Percentiles rank a stretch among this genome's conserved stretches.
Evolutionary conservation across 2,888 invertebrate genomes (phyloP).

Genomic region (Acronicta aceris): DNA sequence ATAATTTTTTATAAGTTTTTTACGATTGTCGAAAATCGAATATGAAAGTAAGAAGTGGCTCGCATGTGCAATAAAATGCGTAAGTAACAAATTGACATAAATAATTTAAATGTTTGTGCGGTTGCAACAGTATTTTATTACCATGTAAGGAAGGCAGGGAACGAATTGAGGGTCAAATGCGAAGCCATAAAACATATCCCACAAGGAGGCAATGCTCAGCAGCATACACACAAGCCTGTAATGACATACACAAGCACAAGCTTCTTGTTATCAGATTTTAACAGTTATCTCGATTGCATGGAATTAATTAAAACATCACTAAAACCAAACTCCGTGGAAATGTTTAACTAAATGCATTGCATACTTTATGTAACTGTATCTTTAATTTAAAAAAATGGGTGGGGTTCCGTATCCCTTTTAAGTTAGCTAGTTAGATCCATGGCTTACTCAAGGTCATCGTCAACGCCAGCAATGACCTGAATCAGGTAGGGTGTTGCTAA

Average conservation of each 20-base stretch:
- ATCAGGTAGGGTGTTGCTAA: no score
- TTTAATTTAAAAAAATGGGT: slow-evolving; percentile 12
- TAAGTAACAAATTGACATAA: slow-evolving; percentile 38
- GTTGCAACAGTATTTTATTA: slow-evolving; percentile 51
- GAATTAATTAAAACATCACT: slow-evolving; percentile 65
- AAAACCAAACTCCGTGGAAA: slow-evolving; percentile 51
- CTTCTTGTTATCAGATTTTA: slow-evolving; percentile 51
- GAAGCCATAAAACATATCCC: slow-evolving; percentile 50
- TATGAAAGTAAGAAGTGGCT: slow-evolving; percentile 39
- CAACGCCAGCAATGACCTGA: background rate
- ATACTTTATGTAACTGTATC: slow-evolving; percentile 47
- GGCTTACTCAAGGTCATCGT: background rate
- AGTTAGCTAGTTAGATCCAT: background rate
- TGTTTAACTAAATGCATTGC: slow-evolving; percentile 38
- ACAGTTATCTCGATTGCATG: slow-evolving; percentile 61
- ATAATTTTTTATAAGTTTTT: slow-evolving; percentile 26
- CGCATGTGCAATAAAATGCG: slow-evolving; percentile 35
- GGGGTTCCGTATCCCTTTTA: slow-evolving; percentile 24
- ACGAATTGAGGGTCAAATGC: slow-evolving; percentile 51
- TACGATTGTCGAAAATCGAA: slow-evolving; percentile 32
- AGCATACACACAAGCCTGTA: slow-evolving; percentile 32
- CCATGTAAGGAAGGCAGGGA: slow-evolving; percentile 27
- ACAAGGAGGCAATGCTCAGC: slow-evolving; percentile 33
- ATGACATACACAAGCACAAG: slow-evolving; percentile 19
- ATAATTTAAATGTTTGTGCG: slow-evolving; percentile 34